These are phyloP conservation scores for Acanthococcus lagerstroemiae DNA, from an alignment of 2,888 invertebrate genomes.

Conservation along the genomic window DNA sequence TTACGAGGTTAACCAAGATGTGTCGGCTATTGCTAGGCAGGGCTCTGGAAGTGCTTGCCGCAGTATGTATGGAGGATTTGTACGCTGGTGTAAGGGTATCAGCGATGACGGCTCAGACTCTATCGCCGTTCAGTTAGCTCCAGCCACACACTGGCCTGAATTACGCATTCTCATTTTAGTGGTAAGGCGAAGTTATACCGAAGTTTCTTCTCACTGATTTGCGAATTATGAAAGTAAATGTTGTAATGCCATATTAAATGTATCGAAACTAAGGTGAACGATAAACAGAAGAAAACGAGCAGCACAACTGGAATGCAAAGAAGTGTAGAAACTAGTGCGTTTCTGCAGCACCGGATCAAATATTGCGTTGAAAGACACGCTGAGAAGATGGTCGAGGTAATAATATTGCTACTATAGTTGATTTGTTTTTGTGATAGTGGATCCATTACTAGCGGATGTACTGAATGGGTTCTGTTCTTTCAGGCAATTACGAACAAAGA, in stretches of 20 bases:
- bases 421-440: not conserved
- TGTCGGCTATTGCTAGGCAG: slow-evolving; percentile 55
- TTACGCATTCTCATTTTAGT: slow-evolving; percentile 83
- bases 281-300: slow-evolving; percentile 67
- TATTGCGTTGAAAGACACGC: slow-evolving; percentile 64
- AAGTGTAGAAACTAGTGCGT: slow-evolving; percentile 66
- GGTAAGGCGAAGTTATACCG: slow-evolving; percentile 44
- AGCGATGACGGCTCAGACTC: slow-evolving; percentile 61
- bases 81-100: slow-evolving; percentile 74
- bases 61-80: slow-evolving; percentile 89
- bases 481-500: slow-evolving; percentile 57
- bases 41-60: slow-evolving; percentile 96
- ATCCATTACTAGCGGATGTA: no score
- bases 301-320: slow-evolving; percentile 85
- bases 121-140: slow-evolving; percentile 60
- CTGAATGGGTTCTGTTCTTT: slow-evolving; percentile 20
- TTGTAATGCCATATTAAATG: not conserved
- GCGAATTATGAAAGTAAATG: not conserved
- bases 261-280: slow-evolving; percentile 47
- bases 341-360: slow-evolving; percentile 64
- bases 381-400: slow-evolving; percentile 46
- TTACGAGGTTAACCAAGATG: slow-evolving; percentile 54
- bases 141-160: slow-evolving; percentile 75
- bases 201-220: not conserved
- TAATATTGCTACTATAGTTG: not conserved